A percentile compares a stretch with the other conserved stretches of the same genome.
Conservation (phyloP, 2,113 vertebrate species). For the Eulemur macaco region DNA sequence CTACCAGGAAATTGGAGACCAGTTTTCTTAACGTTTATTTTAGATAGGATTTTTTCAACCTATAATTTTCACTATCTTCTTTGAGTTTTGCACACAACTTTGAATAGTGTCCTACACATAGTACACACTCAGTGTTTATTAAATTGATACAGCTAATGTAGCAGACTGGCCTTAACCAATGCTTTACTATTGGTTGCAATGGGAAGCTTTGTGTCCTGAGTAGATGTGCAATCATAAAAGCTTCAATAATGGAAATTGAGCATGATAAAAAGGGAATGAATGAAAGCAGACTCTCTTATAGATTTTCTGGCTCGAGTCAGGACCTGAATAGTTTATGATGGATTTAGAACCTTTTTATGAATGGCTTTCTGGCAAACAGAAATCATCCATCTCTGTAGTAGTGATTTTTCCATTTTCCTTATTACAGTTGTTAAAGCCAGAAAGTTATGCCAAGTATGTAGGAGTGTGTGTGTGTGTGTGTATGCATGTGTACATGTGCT, state of each 20-base stretch:
- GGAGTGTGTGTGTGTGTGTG: neutral
- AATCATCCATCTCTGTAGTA: conserved; percentile 50
- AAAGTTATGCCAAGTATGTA: conserved; percentile 42
- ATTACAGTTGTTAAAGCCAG: conserved; percentile 43
- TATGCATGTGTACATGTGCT: neutral
- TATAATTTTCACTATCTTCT: no score
- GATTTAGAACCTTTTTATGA: conserved; percentile 55
- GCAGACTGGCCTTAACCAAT: neutral
- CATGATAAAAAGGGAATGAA: neutral
- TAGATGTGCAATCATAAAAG: neutral
- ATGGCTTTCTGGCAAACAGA: conserved; percentile 41
- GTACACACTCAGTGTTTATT: neutral
- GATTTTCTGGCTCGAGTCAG: conserved; percentile 10
- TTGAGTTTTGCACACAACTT: neutral
- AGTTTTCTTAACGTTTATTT: neutral
- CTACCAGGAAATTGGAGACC: neutral
- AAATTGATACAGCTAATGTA: neutral
- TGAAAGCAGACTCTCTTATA: neutral
- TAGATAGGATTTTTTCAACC: neutral
- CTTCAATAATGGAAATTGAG: conserved; percentile 1
- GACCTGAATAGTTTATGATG: conserved; percentile 25
- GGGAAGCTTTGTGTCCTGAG: neutral
- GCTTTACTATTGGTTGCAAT: neutral
- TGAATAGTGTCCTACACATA: neutral
- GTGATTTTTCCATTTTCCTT: conserved; percentile 53